These are phyloP conservation scores for Drosophila mettleri DNA, from an alignment of 2,888 invertebrate species.

Conservation along the genomic window DNA sequence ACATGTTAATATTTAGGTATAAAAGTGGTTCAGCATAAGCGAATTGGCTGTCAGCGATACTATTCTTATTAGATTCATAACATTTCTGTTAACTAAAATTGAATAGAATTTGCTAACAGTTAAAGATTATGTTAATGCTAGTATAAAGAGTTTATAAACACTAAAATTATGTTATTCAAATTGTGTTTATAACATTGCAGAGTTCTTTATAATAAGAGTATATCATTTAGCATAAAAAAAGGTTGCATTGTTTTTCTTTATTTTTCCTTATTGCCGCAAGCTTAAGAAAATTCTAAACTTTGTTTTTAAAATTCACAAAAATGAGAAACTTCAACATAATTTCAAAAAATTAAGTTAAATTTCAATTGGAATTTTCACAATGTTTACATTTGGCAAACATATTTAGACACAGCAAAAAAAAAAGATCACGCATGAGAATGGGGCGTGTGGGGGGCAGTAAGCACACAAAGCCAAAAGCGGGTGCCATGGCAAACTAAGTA, in stretches of 20 bases:
- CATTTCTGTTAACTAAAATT: too few relatives aligned
- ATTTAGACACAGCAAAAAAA: too few relatives aligned
- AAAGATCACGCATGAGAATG: constrained; percentile 1
- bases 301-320: background rate
- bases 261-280: background rate
- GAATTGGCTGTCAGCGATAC: too few relatives aligned
- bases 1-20: background rate
- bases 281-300: background rate
- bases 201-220: too few relatives aligned
- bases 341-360: constrained; percentile 64
- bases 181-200: too few relatives aligned
- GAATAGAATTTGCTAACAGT: too few relatives aligned
- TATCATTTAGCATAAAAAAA: too few relatives aligned
- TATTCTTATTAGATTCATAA: too few relatives aligned
- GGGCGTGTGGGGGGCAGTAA: background rate
- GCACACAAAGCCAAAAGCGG: constrained; percentile 16
- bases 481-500: constrained; percentile 53
- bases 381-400: constrained; percentile 62
- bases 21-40: background rate
- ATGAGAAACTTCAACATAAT: constrained; percentile 26
- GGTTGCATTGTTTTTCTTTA: too few relatives aligned
- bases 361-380: constrained; percentile 54
- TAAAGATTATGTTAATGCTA: too few relatives aligned
- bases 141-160: too few relatives aligned
- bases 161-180: too few relatives aligned